Base-by-base conservation (phyloP, 2,113 vertebrate genomes). In the Odocoileus hemionus region DNA sequence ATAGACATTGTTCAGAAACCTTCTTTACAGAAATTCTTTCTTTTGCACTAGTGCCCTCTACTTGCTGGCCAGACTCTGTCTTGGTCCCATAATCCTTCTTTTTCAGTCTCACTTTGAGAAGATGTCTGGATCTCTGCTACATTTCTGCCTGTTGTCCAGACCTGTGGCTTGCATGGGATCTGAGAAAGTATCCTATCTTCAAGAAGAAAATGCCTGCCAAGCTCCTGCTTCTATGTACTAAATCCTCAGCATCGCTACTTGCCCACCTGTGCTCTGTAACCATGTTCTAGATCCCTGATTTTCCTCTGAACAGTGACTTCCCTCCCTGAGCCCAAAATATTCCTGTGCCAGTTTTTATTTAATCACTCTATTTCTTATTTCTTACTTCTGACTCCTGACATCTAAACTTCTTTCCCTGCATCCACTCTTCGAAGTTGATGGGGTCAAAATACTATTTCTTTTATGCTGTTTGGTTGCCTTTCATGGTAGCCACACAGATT, bases 391-490 rank as follows among this genome's bases (percentile, higher is more conserved):
- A 23, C 21, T 89, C 26, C 8, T 14, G 13, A 61, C 39, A 92
- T 14, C 17, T 76, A 82, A 89, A 52, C 14, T 54, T 84, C 17
- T 70, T 82, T 50, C 9, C 17, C 36, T 67, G 17, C 30, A 16
- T 47, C 13, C 9, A 96, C 47, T n/a, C 7, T 28, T 52, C 16
- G 47, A 15, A 4, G 13, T 12, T 39, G 84, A 82, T 70, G 86
- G 84, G 89, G 94, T 89, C 43, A 97, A 80, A 82, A 78, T 61
- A 85, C 26, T 39, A 86, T 67, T 91, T 82, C 25, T 92, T 84
- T 85, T 70, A 70, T 25, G 47, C 14, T 70, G 83, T 64, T 82
- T 89, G 3, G 14, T 50, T 86, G 60, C 30, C 58, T 84, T 94
- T 78, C 45, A 86, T 15, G 30, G 67, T 36, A 60, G 26, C 50